Base-by-base conservation (phyloP, 92 coral and sea anemone genomes). In the Heliopora coerulea region DNA sequence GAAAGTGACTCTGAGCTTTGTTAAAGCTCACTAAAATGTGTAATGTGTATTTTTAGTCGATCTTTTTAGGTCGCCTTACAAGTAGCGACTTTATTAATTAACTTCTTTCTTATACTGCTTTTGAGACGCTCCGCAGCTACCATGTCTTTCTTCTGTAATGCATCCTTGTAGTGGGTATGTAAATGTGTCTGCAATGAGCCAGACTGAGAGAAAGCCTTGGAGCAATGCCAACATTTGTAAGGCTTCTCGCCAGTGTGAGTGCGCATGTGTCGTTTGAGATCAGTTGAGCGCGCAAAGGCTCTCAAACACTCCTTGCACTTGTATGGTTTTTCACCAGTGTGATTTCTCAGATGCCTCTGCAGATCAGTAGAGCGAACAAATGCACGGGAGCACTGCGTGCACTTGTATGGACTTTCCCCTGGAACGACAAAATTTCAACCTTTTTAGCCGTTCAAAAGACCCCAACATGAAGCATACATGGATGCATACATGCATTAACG, bases 281-380 rank as follows among this genome's bases (percentile, higher is more conserved):
- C 97, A 33, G 97, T 92, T 17, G 97, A 92, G 61, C 97, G 97
- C 30, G 97, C 97, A 60, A 92, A 92, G 20, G 97, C 97, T 56
- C 97, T 87, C 12, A 96, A 87, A 59, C 97, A 92, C 66, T 92
- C 96, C 56, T 85, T 80, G 75, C 97, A 92, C 66, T 92, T 92
- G 76, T 92, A 92, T 5, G 97, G 97, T 28, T 92, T 92, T 57
- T 92, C 97, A 8, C 97, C 97, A 12, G 97, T 90, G 84, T 92
- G 97, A 50, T 92, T 92, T 18, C 97, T 93, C 3, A 92, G 83
- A 73, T 92, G 97, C 64, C 96, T 83, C 75, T 92, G 97, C 20
- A 92, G 97, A 65, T 92, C 96, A n/a, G 98, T 93, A 48, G 98
- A 93, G 33, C 98, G 98, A 25, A 93, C 98, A 62, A 93, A 93